Conservation (phyloP, 2,888 invertebrate genomes). For the Asteroscopus sphinx region DNA sequence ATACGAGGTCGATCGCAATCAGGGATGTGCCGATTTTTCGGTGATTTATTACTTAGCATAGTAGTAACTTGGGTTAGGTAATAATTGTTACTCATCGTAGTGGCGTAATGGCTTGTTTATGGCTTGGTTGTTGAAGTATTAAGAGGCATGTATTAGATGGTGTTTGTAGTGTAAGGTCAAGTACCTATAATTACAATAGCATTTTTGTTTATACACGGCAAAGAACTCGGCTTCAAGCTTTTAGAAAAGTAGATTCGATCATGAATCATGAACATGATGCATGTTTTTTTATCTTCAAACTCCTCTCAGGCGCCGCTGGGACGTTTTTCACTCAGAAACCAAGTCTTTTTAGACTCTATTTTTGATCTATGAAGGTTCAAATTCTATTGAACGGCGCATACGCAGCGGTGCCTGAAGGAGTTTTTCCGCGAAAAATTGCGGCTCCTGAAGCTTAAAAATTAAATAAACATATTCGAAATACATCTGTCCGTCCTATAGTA, state of each 20-base stretch:
- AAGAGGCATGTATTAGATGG: slow-evolving; percentile 26
- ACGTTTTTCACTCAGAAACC: no score
- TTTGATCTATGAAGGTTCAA: no score
- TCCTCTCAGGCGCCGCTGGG: no score
- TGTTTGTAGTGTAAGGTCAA: slow-evolving; percentile 24
- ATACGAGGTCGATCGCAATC: slow-evolving; percentile 67
- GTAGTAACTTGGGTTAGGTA: slow-evolving; percentile 29
- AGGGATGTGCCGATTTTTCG: slow-evolving; percentile 57
- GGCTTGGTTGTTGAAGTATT: slow-evolving; percentile 18
- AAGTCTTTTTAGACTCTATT: no score
- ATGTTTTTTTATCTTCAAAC: no score
- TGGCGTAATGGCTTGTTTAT: slow-evolving; percentile 43
- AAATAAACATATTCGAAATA: background rate
- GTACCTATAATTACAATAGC: slow-evolving; percentile 3
- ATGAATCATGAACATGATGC: no score
- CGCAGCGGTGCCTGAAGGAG: no score
- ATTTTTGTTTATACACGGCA: slow-evolving; percentile 7
- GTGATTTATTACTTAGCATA: slow-evolving; percentile 37
- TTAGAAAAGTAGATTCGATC: no score
- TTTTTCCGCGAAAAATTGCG: no score
- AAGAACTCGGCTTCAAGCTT: no score
- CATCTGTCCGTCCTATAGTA: slow-evolving; percentile 26
- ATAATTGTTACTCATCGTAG: slow-evolving; percentile 31
- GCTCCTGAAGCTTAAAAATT: no score
- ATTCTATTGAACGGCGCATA: no score